These are phyloP conservation scores for Cryptus viduatorius DNA, from an alignment of 2,888 invertebrate species.

Conservation along the genomic window DNA sequence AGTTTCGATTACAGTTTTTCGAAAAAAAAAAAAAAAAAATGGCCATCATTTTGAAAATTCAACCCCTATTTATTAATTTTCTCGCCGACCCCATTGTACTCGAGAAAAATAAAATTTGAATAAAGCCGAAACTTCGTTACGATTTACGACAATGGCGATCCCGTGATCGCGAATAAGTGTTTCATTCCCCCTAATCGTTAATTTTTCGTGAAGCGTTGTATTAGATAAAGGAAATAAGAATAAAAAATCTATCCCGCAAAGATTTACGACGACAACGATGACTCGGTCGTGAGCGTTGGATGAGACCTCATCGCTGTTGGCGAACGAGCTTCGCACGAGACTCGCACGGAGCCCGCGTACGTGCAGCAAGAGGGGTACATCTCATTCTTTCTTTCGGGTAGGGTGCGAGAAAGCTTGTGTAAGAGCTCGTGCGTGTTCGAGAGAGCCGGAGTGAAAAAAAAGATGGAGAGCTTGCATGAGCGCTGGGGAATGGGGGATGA, in stretches of 20 bases:
- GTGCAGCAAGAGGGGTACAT: slow-evolving; percentile 26
- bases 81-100: neutral
- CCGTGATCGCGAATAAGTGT: neutral
- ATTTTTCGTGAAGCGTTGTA: neutral
- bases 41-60: neutral
- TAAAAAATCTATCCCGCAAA: slow-evolving; percentile 37
- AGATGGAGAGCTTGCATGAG: slow-evolving; percentile 56
- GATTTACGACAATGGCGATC: slow-evolving; percentile 9
- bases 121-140: neutral
- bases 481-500: slow-evolving; percentile 41
- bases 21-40: too few relatives aligned
- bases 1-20: neutral
- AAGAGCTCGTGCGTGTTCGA: slow-evolving; percentile 76
- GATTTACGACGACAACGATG: slow-evolving; percentile 51
- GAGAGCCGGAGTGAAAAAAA: slow-evolving; percentile 64
- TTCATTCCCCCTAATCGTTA: neutral
- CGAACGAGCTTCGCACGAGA: slow-evolving; percentile 50
- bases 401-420: slow-evolving; percentile 64
- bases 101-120: slow-evolving; percentile 5
- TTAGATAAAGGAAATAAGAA: slow-evolving; percentile 15
- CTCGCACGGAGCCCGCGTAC: slow-evolving; percentile 44
- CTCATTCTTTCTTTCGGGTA: slow-evolving; percentile 52
- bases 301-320: slow-evolving; percentile 57
- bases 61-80: neutral
- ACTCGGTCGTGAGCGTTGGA: slow-evolving; percentile 35